Evolutionary conservation across 2,797 vertebrate species (phyloP).

Genomic region (Limnodromus scolopaceus): DNA sequence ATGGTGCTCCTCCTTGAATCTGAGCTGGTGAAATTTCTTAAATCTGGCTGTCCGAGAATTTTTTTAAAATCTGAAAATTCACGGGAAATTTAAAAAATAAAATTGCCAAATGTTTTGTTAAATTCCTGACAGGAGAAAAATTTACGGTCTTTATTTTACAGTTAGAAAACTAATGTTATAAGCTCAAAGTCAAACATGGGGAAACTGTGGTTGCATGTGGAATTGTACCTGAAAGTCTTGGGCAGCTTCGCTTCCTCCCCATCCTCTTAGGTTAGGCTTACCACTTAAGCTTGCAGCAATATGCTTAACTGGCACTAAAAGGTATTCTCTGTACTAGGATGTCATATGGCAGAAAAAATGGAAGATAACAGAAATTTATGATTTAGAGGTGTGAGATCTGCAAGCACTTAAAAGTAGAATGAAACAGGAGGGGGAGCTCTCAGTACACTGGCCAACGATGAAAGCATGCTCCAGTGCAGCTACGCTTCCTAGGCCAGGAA

Average conservation of each 20-base stretch:
- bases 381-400: not conserved
- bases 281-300: not conserved
- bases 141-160: not conserved
- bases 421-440: constrained; percentile 63
- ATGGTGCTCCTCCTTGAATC: not conserved
- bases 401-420: not conserved
- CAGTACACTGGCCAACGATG: not conserved
- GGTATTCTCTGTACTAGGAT: not conserved
- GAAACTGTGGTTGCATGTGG: not conserved
- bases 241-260: not conserved
- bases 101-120: not conserved
- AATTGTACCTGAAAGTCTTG: not conserved
- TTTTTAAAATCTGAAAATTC: not conserved
- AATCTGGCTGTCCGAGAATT: not conserved
- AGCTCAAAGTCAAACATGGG: not conserved
- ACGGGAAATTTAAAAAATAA: not conserved
- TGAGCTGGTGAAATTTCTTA: not conserved
- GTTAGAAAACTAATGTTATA: not conserved
- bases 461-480: fast-evolving
- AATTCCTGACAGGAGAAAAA: not conserved
- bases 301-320: not conserved
- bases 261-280: not conserved
- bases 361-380: not conserved
- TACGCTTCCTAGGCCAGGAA: not conserved
- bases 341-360: not conserved